Evolutionary conservation across 2,113 vertebrate genomes (phyloP).

Genomic region (Stegostoma tigrinum): DNA sequence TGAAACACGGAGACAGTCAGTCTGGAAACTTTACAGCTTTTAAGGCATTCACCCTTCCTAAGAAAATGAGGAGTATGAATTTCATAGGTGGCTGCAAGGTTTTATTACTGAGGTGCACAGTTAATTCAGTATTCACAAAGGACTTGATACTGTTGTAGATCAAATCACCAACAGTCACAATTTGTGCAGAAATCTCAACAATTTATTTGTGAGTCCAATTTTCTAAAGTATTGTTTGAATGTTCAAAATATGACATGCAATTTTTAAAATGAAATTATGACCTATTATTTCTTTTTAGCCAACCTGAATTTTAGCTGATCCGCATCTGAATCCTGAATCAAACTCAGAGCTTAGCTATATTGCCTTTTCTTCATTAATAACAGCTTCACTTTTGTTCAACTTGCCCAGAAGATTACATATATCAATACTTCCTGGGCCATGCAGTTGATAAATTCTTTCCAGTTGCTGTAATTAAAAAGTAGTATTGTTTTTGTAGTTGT

Average conservation of each 20-base stretch:
- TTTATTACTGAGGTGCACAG: no score
- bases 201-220: no score
- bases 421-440: not conserved
- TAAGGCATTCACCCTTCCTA: no score
- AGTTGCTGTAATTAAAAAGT: constrained; percentile 6
- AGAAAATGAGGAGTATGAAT: no score
- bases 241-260: not conserved
- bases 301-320: not conserved
- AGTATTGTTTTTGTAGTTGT: not conserved
- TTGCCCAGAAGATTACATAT: not conserved
- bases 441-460: not conserved
- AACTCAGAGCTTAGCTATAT: not conserved
- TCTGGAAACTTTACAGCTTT: no score
- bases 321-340: not conserved
- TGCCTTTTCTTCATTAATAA: not conserved
- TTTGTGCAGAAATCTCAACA: no score
- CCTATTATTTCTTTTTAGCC: not conserved
- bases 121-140: no score
- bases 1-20: no score
- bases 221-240: no score
- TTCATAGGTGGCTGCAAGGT: no score
- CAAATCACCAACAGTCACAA: no score
- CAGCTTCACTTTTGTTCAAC: not conserved
- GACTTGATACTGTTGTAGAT: no score
- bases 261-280: not conserved